Conservation (phyloP, 2,113 vertebrate genomes). For the Theristicus caerulescens region DNA sequence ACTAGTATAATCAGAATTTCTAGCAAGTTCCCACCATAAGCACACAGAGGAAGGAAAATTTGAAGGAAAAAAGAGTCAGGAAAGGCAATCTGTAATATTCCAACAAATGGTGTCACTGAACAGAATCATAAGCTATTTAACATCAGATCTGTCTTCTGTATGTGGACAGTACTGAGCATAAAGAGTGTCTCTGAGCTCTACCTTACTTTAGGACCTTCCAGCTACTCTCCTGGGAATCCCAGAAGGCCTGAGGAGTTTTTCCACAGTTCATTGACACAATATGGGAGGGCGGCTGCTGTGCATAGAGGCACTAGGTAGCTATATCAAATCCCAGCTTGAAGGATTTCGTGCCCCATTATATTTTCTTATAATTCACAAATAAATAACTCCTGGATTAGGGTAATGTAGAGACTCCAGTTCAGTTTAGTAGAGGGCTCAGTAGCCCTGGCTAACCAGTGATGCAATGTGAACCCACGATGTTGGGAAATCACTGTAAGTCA, state of each 20-base stretch:
- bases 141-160: neutral
- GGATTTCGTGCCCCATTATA: neutral
- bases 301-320: neutral
- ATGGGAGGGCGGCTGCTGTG: neutral
- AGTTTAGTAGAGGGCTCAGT: no score
- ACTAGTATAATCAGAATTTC: no score
- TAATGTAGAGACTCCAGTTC: neutral
- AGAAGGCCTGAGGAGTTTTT: neutral
- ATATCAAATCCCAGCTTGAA: neutral
- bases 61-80: neutral
- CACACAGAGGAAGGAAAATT: neutral
- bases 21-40: neutral
- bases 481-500: neutral
- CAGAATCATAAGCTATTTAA: neutral
- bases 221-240: neutral
- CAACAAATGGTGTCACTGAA: neutral
- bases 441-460: neutral
- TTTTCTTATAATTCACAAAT: neutral
- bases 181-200: neutral
- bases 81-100: neutral
- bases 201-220: neutral
- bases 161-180: neutral
- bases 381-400: neutral
- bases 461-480: neutral
- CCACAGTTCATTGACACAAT: neutral